Evolutionary conservation across 2,797 vertebrate genomes (phyloP).

Genomic region (Gambelia wislizenii): DNA sequence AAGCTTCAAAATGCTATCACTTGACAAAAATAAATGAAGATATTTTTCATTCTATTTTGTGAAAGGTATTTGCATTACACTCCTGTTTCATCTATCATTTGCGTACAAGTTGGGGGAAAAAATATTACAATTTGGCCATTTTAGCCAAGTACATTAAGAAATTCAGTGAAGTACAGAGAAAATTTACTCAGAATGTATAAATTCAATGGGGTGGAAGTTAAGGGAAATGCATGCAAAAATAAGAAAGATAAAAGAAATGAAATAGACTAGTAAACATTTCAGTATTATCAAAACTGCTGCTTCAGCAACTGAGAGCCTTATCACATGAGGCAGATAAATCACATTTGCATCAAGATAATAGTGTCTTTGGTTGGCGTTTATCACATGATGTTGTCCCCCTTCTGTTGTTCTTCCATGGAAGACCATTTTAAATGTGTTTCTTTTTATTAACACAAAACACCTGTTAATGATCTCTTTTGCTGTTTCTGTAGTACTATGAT

Average conservation of each 20-base stretch:
- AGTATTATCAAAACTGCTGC: not conserved
- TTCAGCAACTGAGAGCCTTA: too few species aligned
- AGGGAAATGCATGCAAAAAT: not conserved
- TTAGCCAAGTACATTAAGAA: conserved; percentile 32
- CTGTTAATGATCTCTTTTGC: too few species aligned
- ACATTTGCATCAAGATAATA: too few species aligned
- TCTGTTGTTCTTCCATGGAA: too few species aligned
- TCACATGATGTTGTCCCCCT: too few species aligned
- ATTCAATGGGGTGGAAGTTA: conserved; percentile 20
- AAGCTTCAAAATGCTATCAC: conserved; percentile 69
- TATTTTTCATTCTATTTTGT: conserved; percentile 53
- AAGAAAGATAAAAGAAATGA: not conserved
- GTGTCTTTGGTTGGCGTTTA: too few species aligned
- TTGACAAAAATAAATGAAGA: conserved; percentile 62
- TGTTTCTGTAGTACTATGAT: too few species aligned
- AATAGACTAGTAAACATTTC: not conserved
- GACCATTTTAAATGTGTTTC: too few species aligned
- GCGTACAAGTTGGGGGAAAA: conserved; percentile 53
- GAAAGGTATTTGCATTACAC: conserved; percentile 30
- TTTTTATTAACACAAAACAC: too few species aligned
- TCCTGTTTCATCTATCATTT: conserved; percentile 42
- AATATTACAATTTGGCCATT: conserved; percentile 53
- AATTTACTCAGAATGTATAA: conserved; percentile 14
- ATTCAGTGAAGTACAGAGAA: conserved; percentile 14
- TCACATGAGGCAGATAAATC: too few species aligned